phyloP scores from a whole-genome alignment of 2,113 vertebrate genomes.

The Nannobrachium achirus region DNA sequence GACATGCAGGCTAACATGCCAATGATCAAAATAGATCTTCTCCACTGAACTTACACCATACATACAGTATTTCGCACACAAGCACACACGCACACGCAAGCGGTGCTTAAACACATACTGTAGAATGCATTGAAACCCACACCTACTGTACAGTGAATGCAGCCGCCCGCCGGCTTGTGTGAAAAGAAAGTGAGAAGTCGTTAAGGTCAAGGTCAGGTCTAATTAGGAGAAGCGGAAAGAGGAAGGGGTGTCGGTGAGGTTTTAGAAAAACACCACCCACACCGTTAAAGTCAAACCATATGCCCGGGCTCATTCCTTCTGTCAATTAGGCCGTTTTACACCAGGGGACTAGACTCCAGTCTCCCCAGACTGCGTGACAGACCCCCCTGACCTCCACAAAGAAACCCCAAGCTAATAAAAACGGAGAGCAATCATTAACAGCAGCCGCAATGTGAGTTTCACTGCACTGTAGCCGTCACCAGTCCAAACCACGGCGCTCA shows the following conservation, averaged over 20 bases:
- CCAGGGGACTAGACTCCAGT: constrained; percentile 65
- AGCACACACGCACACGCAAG: constrained; percentile 16
- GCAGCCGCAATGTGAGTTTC: constrained; percentile 49
- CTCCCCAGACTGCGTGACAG: constrained; percentile 69
- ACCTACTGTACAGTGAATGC: background rate
- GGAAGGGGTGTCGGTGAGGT: constrained; percentile 68
- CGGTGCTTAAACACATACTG: constrained; percentile 1
- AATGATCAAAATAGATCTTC: constrained; percentile 1
- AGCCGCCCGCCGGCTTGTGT: constrained; percentile 25
- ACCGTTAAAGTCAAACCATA: constrained; percentile 81
- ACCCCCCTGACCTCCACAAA: constrained; percentile 70
- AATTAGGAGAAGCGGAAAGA: constrained; percentile 78
- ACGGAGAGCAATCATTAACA: constrained; percentile 63
- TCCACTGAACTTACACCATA: background rate
- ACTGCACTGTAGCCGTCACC: constrained; percentile 28
- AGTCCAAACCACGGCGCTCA: background rate
- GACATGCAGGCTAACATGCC: constrained; percentile 57
- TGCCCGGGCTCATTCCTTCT: constrained; percentile 68
- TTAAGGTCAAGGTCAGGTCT: constrained; percentile 76
- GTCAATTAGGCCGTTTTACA: constrained; percentile 75
- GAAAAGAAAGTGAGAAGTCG: constrained; percentile 51
- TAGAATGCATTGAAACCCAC: constrained; percentile 25
- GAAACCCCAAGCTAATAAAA: constrained; percentile 59
- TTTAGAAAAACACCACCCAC: constrained; percentile 78
- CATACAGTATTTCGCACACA: constrained; percentile 1